phyloP scores from a whole-genome alignment of 2,888 invertebrate genomes.

The Eupsilia transversa region DNA sequence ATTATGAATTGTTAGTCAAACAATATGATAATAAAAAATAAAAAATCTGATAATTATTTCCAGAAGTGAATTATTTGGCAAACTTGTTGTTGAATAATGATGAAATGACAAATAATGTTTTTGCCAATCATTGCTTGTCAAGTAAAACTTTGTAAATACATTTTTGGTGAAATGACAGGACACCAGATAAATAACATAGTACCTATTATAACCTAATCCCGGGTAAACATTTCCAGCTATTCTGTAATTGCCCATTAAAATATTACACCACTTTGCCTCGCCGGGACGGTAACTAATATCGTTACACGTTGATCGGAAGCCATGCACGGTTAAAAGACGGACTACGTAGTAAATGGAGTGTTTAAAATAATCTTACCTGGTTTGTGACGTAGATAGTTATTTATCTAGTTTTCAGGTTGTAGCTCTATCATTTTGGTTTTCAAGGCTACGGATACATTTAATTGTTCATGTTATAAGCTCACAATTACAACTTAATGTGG shows the following conservation, averaged over 20 bases:
- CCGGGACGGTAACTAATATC: slow-evolving; percentile 59
- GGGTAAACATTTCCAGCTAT: slow-evolving; percentile 51
- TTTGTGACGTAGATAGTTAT: background rate
- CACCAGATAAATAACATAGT: slow-evolving; percentile 14
- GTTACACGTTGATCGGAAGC: slow-evolving; percentile 63
- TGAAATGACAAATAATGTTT: too few relatives aligned
- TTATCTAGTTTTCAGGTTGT: background rate
- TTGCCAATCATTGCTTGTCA: too few relatives aligned
- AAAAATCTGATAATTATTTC: too few relatives aligned
- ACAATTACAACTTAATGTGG: background rate
- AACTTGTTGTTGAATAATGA: too few relatives aligned
- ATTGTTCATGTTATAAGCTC: background rate
- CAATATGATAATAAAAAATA: too few relatives aligned
- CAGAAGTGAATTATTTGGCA: too few relatives aligned
- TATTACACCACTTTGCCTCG: slow-evolving; percentile 58
- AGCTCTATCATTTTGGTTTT: background rate
- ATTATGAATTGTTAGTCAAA: too few relatives aligned
- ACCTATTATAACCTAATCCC: slow-evolving; percentile 35
- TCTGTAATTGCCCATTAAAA: slow-evolving; percentile 60
- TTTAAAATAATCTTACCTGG: background rate
- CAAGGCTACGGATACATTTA: too few relatives aligned
- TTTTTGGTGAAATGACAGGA: too few relatives aligned
- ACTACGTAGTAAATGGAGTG: slow-evolving; percentile 15
- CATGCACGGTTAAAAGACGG: slow-evolving; percentile 15
- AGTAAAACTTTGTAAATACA: too few relatives aligned